Conservation (phyloP, 2,888 invertebrate genomes). For the Epirrhoe alternata region DNA sequence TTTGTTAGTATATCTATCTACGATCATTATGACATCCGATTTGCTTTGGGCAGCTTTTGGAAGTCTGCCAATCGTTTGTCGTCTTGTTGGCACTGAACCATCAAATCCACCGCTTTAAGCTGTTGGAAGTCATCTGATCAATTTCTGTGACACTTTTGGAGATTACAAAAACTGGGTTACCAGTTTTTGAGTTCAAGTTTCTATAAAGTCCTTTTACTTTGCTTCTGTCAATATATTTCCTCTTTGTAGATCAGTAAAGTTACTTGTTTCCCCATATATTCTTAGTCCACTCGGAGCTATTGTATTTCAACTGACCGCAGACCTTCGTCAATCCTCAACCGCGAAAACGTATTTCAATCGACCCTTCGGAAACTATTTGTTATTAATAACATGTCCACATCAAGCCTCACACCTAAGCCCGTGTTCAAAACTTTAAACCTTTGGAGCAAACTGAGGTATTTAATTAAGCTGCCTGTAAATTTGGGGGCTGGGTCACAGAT, state of each 20-base stretch:
- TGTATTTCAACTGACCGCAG: constrained; percentile 15
- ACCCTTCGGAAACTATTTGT: constrained; percentile 26
- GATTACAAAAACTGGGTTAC: not conserved
- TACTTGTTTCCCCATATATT: not conserved
- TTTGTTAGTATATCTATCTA: no score
- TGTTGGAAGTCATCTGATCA: constrained; percentile 26
- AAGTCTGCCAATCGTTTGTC: constrained; percentile 25
- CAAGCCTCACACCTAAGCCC: constrained; percentile 37
- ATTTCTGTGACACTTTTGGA: not conserved
- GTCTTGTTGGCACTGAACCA: constrained; percentile 36
- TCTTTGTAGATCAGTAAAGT: no score
- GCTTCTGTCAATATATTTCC: no score
- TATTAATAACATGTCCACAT: constrained; percentile 32
- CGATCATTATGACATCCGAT: not conserved
- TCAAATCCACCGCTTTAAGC: constrained; percentile 41
- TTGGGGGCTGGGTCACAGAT: constrained; percentile 31
- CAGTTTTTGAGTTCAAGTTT: no score
- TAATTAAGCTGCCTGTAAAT: constrained; percentile 52
- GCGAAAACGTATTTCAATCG: constrained; percentile 21
- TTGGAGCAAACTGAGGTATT: constrained; percentile 49
- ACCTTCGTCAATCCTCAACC: constrained; percentile 28
- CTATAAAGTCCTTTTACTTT: no score
- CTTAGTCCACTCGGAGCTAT: not conserved
- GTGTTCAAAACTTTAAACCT: constrained; percentile 30
- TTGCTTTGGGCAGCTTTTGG: constrained; percentile 11